Evolutionary conservation across 2,888 invertebrate genomes (phyloP).

Genomic region (Drosophila lacicola): DNA sequence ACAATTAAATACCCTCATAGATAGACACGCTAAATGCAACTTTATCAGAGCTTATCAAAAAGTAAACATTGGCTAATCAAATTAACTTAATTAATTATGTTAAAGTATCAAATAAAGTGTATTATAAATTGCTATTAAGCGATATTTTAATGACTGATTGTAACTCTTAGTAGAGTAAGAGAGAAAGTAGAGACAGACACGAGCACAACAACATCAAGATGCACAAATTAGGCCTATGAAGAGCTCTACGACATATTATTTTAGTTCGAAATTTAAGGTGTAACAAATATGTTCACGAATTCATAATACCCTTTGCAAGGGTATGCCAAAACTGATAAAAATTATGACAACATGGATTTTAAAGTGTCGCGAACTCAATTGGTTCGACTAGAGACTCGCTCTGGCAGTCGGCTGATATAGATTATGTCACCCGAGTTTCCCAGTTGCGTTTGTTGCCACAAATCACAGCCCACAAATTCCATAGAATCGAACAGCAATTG

Average conservation of each 20-base stretch:
- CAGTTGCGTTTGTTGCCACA: slow-evolving; percentile 16
- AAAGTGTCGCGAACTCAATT: slow-evolving; percentile 1
- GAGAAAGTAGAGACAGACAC: too few species aligned
- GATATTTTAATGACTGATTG: too few species aligned
- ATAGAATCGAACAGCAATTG: slow-evolving; percentile 20
- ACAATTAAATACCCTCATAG: slow-evolving; percentile 12
- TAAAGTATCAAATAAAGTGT: too few species aligned
- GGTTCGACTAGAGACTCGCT: neutral
- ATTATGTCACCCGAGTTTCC: slow-evolving; percentile 31
- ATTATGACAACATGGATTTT: slow-evolving; percentile 30
- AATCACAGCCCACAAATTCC: slow-evolving; percentile 10
- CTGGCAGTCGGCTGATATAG: slow-evolving; percentile 1
- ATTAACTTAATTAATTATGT: neutral
- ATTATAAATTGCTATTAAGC: too few species aligned
- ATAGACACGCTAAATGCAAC: too few species aligned
- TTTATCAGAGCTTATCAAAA: neutral
- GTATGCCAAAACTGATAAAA: slow-evolving; percentile 21
- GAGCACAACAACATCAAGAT: neutral
- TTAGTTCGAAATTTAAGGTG: neutral
- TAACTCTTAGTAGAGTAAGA: too few species aligned
- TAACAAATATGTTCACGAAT: neutral
- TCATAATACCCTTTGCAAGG: neutral
- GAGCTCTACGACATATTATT: too few species aligned
- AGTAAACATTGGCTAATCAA: neutral
- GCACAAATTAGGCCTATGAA: neutral